phyloP scores from a whole-genome alignment of 2,888 invertebrate species.

The Aphodius sticticus region DNA sequence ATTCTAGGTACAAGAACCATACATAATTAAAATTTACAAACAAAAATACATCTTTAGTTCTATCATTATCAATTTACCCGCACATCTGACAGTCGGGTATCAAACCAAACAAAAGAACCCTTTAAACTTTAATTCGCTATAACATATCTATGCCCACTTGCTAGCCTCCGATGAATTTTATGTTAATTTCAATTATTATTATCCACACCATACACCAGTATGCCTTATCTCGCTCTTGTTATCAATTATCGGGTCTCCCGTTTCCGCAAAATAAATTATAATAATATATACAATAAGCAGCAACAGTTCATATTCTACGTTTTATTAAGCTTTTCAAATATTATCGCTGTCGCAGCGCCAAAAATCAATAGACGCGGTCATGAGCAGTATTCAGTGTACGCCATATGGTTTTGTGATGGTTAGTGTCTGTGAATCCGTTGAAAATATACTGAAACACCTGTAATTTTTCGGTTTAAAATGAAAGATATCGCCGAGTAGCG shows the following conservation, averaged over 20 bases:
- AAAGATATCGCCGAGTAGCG: background rate
- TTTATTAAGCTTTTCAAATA: slow-evolving; percentile 30
- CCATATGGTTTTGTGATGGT: slow-evolving; percentile 36
- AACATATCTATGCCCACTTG: no score
- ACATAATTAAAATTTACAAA: no score
- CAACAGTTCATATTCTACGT: background rate
- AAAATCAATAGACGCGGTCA: slow-evolving; percentile 48
- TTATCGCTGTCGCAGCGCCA: slow-evolving; percentile 30
- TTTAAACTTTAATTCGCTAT: no score
- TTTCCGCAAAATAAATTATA: background rate
- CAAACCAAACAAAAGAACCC: no score
- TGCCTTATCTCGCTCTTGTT: no score
- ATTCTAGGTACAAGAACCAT: no score
- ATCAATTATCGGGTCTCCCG: background rate
- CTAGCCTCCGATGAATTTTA: no score
- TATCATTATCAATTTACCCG: no score
- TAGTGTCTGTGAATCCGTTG: slow-evolving; percentile 14
- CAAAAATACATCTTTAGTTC: no score
- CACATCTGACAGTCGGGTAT: no score
- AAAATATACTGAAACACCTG: background rate
- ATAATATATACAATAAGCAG: background rate
- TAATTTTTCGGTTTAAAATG: background rate
- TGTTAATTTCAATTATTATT: no score
- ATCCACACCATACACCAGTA: no score
- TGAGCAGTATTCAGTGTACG: slow-evolving; percentile 42